Base-by-base conservation (phyloP, 1,140 invertebrate species). In the Achroia grisella region DNA sequence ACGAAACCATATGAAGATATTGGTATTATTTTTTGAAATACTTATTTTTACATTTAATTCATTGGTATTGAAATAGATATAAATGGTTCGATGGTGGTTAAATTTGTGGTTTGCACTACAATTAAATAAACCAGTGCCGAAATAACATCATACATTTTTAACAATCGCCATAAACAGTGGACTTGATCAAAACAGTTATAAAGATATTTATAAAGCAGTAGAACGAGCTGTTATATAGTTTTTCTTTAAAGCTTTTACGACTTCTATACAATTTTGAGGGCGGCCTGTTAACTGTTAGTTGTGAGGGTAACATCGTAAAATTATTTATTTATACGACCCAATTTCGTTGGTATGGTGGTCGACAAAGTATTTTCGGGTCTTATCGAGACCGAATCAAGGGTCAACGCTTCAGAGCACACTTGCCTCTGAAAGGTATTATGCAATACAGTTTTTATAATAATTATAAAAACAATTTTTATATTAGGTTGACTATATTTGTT, bases 291-390 rank as follows among this genome's bases (percentile, higher is more conserved):
- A 60, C 48, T 57, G 51, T 60, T 67, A 63, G 60, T 68, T 59
- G 56, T 51, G 50, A 47, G 59, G 56, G 53, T 61, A 57, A 60
- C 57, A 68, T 76, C 62, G 55, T 74, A 70, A 76, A 73, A 72
- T 76, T 71, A 76, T 76, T 71, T 72, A 75, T 76, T 76, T 74
- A 78, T 71, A 64, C 66, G 67, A 74, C 74, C 77, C 63, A 81
- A 76, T 81, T 81, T 69, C 62, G 59, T 48, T 55, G 49, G 63
- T 63, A 62, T 68, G 62, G 52, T 63, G 60, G 63, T 70, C 67
- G 56, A 77, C 71, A 68, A 77, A 73, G 68, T 73, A 77, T 71
- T 77, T 68, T 77, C 54, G 73, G 62, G 62, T 60, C 61, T 78
- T 81, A 78, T 78, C 71, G 61, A 71, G 65, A 73, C 62, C 65